Percentiles rank a stretch among this genome's conserved stretches.
phyloP scores from a whole-genome alignment of 2,113 vertebrate species.

The Dromaius novaehollandiae region DNA sequence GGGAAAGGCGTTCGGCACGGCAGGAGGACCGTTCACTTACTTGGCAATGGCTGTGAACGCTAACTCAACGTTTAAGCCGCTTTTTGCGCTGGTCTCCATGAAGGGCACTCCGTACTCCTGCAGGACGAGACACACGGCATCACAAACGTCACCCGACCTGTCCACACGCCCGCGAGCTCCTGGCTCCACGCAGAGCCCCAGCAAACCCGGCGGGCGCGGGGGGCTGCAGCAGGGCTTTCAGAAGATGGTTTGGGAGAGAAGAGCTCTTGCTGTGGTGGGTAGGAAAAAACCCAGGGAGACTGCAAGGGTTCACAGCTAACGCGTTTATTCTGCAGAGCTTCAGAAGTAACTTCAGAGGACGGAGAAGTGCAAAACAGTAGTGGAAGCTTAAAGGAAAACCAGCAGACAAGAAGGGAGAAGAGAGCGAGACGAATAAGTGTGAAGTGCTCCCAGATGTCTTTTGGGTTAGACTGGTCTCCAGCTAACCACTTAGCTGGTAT shows the following conservation, averaged over 20 bases:
- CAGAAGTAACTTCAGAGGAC: not conserved
- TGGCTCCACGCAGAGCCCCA: rapidly evolving
- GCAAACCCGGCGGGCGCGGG: rapidly evolving
- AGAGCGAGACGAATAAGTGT: not conserved
- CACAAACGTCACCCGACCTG: not conserved
- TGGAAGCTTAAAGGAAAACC: not conserved
- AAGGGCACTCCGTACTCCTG: slow-evolving; percentile 94
- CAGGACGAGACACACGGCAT: not conserved
- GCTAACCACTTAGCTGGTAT: not conserved
- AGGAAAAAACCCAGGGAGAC: not conserved
- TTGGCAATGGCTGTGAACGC: slow-evolving; percentile 92
- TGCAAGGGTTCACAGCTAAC: not conserved
- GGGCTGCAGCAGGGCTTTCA: not conserved
- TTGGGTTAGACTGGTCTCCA: not conserved
- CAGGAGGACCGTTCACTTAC: slow-evolving; percentile 72
- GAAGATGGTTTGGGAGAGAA: not conserved
- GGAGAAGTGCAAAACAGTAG: not conserved
- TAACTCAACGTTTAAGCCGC: slow-evolving; percentile 90
- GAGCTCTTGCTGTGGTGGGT: rapidly evolving
- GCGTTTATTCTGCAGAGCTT: not conserved
- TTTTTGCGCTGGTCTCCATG: slow-evolving; percentile 95
- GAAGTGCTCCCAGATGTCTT: not conserved
- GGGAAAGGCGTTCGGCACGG: not conserved
- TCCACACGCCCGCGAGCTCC: rapidly evolving
- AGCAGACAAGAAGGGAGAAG: not conserved